Percentiles rank a stretch among this genome's conserved stretches.
Conservation (phyloP, 64 coral and sea anemone genomes). For the Montipora cactus region DNA sequence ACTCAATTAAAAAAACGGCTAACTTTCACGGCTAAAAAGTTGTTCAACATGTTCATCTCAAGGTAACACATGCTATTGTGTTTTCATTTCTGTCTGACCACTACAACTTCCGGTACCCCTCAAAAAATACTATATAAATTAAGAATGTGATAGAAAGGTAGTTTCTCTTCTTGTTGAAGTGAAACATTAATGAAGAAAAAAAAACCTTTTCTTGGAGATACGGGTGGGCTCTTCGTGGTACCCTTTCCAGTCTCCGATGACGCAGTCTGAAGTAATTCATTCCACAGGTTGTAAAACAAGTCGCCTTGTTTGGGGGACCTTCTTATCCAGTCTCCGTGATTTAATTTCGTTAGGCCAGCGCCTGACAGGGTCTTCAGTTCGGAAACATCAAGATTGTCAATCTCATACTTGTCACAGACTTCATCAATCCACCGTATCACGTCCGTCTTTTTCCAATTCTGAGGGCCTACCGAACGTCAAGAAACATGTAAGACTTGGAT, state of each 20-base stretch:
- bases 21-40: too few relatives aligned
- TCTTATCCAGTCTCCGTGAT: constrained; percentile 55
- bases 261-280: neutral
- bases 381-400: constrained; percentile 60
- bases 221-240: neutral
- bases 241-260: too few relatives aligned
- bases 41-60: too few relatives aligned
- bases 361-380: constrained; percentile 59
- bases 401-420: constrained; percentile 57
- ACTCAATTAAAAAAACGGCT: too few relatives aligned
- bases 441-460: constrained; percentile 64
- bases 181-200: neutral
- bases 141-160: neutral
- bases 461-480: constrained; percentile 18
- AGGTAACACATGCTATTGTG: too few relatives aligned
- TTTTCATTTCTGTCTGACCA: too few relatives aligned
- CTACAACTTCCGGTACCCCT: neutral
- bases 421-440: constrained; percentile 66
- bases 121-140: neutral
- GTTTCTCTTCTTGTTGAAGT: neutral
- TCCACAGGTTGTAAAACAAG: constrained; percentile 68
- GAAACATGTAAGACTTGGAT: too few relatives aligned
- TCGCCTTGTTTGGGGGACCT: constrained; percentile 83
- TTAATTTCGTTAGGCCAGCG: constrained; percentile 43
- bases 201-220: constrained; percentile 7